Evolutionary conservation across 2,797 vertebrate species (phyloP).

Genomic region (Eospalax fontanierii): DNA sequence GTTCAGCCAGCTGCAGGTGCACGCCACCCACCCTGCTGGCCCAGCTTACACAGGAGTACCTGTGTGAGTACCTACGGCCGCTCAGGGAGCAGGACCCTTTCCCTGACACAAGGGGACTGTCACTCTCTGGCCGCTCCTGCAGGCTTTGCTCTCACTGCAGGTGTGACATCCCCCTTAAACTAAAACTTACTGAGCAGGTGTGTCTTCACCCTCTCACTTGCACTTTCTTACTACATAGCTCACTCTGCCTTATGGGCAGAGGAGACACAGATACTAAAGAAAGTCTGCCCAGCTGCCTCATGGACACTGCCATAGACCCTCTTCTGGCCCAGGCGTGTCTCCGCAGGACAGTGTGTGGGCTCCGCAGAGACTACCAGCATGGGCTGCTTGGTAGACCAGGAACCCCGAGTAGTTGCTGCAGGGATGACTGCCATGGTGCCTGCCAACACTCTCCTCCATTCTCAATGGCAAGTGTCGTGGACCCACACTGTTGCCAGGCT

Average conservation of each 20-base stretch:
- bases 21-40: background rate
- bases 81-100: background rate
- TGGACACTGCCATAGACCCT: no score
- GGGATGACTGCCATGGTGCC: rapidly evolving
- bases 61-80: background rate
- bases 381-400: background rate
- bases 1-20: background rate
- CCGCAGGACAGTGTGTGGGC: background rate
- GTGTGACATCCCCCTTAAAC: background rate
- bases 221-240: background rate
- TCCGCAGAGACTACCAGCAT: background rate
- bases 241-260: background rate
- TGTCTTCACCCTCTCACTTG: no score
- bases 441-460: no score
- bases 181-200: background rate
- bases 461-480: no score
- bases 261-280: background rate
- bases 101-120: background rate
- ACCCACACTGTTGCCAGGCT: background rate
- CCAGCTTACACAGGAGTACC: background rate
- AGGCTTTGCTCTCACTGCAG: background rate
- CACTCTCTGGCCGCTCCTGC: background rate
- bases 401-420: no score
- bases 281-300: no score
- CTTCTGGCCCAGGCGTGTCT: background rate